Evolutionary conservation across 2,797 vertebrate species (phyloP).

Genomic region (Pseudochirops cupreus): DNA sequence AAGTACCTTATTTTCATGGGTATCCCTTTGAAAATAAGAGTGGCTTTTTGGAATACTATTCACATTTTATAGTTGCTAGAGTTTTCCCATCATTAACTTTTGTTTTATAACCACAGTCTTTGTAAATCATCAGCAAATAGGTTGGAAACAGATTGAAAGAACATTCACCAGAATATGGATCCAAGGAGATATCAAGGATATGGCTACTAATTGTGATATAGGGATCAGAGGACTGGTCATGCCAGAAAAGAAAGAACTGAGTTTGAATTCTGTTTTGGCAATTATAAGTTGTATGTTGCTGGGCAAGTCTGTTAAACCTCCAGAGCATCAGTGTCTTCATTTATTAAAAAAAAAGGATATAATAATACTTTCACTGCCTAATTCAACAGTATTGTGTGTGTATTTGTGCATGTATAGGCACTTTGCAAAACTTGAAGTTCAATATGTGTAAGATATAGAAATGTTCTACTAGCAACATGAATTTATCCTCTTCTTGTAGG

Average conservation of each 20-base stretch:
- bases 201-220: background rate
- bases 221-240: background rate
- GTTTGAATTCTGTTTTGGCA: background rate
- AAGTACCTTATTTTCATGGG: no score
- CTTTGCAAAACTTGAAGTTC: background rate
- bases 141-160: background rate
- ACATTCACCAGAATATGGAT: background rate
- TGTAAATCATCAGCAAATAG: background rate
- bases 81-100: background rate
- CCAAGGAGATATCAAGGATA: background rate
- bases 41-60: background rate
- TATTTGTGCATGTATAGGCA: background rate
- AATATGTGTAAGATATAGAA: background rate
- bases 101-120: background rate
- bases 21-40: background rate
- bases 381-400: background rate
- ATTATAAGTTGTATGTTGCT: background rate
- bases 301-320: background rate
- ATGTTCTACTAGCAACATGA: background rate
- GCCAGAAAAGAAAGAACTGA: background rate
- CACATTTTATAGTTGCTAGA: background rate
- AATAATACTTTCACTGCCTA: background rate
- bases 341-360: background rate
- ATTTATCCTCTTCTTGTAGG: background rate
- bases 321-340: background rate